These are phyloP conservation scores for Apotomis turbidana DNA, from an alignment of 2,888 invertebrate genomes.

Conservation along the genomic window DNA sequence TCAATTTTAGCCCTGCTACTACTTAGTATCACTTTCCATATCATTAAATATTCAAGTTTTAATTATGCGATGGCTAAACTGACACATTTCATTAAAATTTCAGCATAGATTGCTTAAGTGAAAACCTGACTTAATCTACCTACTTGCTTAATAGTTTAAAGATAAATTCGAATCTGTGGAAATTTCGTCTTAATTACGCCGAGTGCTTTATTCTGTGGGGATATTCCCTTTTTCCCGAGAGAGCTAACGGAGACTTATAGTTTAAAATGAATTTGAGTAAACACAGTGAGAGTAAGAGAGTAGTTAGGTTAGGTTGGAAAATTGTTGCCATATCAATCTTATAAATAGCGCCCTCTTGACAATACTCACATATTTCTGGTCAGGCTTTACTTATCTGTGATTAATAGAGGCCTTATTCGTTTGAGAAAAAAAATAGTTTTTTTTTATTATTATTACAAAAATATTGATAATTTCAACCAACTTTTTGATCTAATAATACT, in stretches of 20 bases:
- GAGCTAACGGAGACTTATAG: neutral
- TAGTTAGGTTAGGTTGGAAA: no score
- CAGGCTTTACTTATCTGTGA: neutral
- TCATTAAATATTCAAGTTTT: conserved; percentile 22
- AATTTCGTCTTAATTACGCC: neutral
- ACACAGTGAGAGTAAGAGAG: neutral
- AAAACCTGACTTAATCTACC: conserved; percentile 21
- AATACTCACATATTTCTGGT: no score
- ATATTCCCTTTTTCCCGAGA: no score
- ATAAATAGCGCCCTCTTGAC: no score
- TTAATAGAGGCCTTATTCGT: no score
- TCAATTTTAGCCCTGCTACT: neutral
- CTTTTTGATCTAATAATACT: no score
- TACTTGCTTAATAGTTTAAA: conserved; percentile 19
- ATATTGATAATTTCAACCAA: no score
- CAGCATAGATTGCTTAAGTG: conserved; percentile 24
- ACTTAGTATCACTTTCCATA: conserved; percentile 4
- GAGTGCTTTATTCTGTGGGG: conserved; percentile 11
- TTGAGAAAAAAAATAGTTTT: no score
- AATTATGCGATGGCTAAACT: conserved; percentile 5
- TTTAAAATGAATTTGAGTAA: conserved; percentile 8
- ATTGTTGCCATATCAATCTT: no score
- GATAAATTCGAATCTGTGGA: conserved; percentile 14
- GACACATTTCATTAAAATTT: conserved; percentile 12
- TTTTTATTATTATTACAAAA: no score